Evolutionary conservation across 2,797 vertebrate genomes (phyloP).

Genomic region (Tinamus major): DNA sequence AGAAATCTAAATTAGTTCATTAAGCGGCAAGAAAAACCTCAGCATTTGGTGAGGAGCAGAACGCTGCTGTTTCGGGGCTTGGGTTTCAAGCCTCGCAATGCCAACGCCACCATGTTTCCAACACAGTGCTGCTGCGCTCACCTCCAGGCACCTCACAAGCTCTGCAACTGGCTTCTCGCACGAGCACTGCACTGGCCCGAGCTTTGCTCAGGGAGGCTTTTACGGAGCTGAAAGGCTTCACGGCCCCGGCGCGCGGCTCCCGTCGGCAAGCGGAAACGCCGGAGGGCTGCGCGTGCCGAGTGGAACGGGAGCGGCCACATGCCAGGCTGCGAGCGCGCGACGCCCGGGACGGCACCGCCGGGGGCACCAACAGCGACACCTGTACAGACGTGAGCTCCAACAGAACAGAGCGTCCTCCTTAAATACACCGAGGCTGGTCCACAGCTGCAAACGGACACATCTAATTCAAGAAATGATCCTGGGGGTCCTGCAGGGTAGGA

Average conservation of each 20-base stretch:
- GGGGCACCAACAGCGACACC: neutral
- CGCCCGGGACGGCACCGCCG: neutral
- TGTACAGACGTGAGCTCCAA: neutral
- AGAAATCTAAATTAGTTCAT: neutral
- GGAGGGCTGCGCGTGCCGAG: neutral
- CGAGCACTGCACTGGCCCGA: neutral
- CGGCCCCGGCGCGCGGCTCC: neutral
- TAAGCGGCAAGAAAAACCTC: too few relatives aligned
- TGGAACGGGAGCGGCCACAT: neutral
- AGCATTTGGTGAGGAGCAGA: too few relatives aligned
- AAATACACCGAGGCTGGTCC: neutral
- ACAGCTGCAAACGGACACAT: neutral
- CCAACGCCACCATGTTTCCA: neutral
- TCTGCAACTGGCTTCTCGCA: neutral
- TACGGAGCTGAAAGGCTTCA: neutral
- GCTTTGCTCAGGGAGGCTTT: neutral
- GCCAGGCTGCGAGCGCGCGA: too few relatives aligned
- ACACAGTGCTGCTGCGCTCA: neutral
- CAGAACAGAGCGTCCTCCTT: neutral
- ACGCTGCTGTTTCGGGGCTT: neutral
- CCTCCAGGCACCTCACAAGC: neutral
- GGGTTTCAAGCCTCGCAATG: neutral
- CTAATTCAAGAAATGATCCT: neutral
- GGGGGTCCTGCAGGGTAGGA: neutral
- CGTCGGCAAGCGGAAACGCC: neutral